Conservation (phyloP, 2,113 vertebrate species). For the Microtus richardsoni region DNA sequence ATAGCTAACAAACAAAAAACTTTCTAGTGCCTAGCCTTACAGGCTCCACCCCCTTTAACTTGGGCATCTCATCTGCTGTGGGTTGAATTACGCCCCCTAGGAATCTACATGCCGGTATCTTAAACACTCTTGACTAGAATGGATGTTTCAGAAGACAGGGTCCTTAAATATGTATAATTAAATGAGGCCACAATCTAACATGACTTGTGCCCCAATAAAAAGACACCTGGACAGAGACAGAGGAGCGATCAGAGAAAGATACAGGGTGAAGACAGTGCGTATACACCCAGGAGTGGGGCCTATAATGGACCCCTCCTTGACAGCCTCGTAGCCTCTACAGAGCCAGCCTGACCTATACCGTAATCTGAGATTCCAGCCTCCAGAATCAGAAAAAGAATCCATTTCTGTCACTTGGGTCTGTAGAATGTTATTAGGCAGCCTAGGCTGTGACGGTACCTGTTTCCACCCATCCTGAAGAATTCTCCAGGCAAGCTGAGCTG, state of each 20-base stretch:
- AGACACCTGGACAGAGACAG: background rate
- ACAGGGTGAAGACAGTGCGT: background rate
- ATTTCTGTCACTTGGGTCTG: too few species aligned
- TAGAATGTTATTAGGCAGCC: background rate
- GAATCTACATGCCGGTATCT: background rate
- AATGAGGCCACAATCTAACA: background rate
- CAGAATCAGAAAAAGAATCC: background rate
- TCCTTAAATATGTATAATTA: constrained; percentile 41
- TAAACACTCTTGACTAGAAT: background rate
- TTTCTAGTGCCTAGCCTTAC: too few species aligned
- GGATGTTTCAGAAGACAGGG: background rate
- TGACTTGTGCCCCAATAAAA: background rate
- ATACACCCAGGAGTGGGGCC: background rate
- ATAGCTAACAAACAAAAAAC: background rate
- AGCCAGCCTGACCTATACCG: background rate
- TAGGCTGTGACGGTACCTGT: fast-evolving
- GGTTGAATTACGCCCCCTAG: background rate
- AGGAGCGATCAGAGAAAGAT: background rate
- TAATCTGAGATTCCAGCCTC: background rate
- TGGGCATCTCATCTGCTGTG: background rate
- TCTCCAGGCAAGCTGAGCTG: background rate
- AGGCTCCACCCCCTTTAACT: background rate
- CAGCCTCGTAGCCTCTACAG: background rate
- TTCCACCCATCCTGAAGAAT: background rate
- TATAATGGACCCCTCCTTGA: background rate